These are phyloP conservation scores for Apomyelois bistriatella DNA, from an alignment of 2,888 invertebrate species.

Conservation along the genomic window DNA sequence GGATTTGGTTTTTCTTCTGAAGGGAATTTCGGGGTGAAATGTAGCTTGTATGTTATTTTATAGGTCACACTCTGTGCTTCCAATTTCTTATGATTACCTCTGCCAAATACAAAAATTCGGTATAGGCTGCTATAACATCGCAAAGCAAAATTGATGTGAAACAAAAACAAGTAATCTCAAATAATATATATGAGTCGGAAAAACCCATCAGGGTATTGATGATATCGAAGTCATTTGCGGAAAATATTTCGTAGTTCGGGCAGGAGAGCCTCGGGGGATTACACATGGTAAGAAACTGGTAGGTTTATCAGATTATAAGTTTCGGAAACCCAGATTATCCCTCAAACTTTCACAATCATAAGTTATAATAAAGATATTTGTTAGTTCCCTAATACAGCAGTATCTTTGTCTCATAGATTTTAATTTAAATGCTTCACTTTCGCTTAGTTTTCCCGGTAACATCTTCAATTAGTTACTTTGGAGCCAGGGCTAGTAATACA, in stretches of 20 bases:
- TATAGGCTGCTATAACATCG: not conserved
- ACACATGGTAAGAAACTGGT: not conserved
- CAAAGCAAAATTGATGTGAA: not conserved
- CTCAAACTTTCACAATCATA: slow-evolving; percentile 3
- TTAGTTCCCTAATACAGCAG: not conserved
- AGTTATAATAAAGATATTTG: not conserved
- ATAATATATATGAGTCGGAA: not conserved
- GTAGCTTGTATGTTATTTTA: too few relatives aligned
- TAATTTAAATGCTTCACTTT: too few relatives aligned
- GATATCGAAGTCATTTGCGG: not conserved
- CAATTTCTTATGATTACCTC: too few relatives aligned
- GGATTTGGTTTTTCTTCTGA: too few relatives aligned
- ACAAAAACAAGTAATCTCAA: not conserved
- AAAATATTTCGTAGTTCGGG: not conserved
- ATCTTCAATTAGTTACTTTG: too few relatives aligned
- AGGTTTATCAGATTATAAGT: not conserved
- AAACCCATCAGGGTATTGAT: not conserved
- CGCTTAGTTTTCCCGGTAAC: too few relatives aligned
- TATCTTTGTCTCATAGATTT: too few relatives aligned
- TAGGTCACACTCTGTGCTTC: too few relatives aligned
- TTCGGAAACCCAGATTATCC: not conserved
- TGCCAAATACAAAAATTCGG: not conserved
- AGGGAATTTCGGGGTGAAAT: too few relatives aligned
- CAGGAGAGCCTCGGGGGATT: not conserved
- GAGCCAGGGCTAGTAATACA: too few relatives aligned